Conservation (phyloP, 2,797 vertebrate species). For the Danio jaintianensis region DNA sequence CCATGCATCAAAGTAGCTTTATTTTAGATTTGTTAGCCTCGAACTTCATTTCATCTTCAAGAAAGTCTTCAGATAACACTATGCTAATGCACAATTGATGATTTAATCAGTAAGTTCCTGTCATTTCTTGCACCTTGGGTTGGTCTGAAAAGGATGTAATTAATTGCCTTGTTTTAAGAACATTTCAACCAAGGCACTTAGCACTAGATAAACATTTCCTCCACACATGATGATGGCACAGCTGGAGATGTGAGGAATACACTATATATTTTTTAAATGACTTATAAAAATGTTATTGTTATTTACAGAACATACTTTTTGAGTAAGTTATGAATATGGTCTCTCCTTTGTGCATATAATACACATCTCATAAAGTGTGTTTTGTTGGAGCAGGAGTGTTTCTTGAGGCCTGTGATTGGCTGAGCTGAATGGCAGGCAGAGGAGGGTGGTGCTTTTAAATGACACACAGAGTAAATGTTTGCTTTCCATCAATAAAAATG, state of each 20-base stretch:
- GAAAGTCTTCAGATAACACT: not conserved
- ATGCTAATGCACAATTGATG: constrained; percentile 27
- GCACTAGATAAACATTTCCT: constrained; percentile 40
- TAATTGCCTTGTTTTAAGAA: constrained; percentile 36
- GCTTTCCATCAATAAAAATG: constrained; percentile 64
- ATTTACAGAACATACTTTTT: not conserved
- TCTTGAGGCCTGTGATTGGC: constrained; percentile 34
- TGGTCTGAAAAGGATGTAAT: constrained; percentile 37
- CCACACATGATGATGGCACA: constrained; percentile 31
- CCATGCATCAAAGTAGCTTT: not conserved
- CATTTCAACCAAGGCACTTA: constrained; percentile 29
- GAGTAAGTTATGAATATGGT: not conserved
- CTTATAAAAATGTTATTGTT: not conserved
- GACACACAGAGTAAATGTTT: constrained; percentile 63
- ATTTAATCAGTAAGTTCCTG: constrained; percentile 45
- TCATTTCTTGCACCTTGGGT: constrained; percentile 35
- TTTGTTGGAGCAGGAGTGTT: constrained; percentile 10
- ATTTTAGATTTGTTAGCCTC: not conserved
- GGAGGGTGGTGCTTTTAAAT: constrained; percentile 59
- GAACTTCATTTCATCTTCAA: not conserved
- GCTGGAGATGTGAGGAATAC: constrained; percentile 28
- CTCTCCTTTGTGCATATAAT: constrained; percentile 7
- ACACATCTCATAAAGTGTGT: constrained; percentile 6
- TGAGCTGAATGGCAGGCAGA: constrained; percentile 8
- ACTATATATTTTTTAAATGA: not conserved